These are phyloP conservation scores for Temnothorax rugatulus DNA, from an alignment of 2,888 invertebrate genomes.

Conservation along the genomic window DNA sequence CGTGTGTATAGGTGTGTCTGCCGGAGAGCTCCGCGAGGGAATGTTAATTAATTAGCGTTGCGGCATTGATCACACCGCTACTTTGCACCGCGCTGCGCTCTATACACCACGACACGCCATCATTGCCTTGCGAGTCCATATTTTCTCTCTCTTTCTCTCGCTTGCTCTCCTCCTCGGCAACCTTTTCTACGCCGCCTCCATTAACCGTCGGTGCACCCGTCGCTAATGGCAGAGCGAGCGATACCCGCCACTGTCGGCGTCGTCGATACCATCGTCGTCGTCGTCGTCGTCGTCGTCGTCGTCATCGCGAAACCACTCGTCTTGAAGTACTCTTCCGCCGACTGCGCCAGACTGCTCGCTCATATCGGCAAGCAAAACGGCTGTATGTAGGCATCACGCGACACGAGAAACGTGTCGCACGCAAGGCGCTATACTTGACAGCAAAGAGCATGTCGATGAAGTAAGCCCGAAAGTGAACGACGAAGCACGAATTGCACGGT, in stretches of 20 bases:
- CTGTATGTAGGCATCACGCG: conserved; percentile 15
- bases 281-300: conserved; percentile 59
- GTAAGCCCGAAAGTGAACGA: conserved; percentile 10
- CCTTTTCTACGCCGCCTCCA: conserved; percentile 45
- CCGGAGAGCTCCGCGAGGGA: conserved; percentile 76
- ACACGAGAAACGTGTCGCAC: conserved; percentile 14
- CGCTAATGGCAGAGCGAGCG: conserved; percentile 42
- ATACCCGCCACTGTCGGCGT: conserved; percentile 57
- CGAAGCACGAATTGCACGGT: neutral
- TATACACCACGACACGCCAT: conserved; percentile 57
- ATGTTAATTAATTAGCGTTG: conserved; percentile 83
- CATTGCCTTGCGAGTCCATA: conserved; percentile 20
- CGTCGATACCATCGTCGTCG: conserved; percentile 58
- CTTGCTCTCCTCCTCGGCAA: neutral
- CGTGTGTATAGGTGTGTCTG: conserved; percentile 74
- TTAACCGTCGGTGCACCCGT: conserved; percentile 39
- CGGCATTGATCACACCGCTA: conserved; percentile 80
- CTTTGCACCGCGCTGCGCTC: conserved; percentile 71
- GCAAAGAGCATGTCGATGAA: conserved; percentile 38
- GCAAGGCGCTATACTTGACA: conserved; percentile 10
- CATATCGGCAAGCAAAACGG: neutral
- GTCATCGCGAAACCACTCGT: conserved; percentile 66
- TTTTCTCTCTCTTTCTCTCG: conserved; percentile 10
- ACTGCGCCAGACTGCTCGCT: conserved; percentile 25
- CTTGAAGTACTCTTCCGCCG: conserved; percentile 59